Conservation (phyloP, 2,113 vertebrate genomes). For the Ahaetulla prasina region DNA sequence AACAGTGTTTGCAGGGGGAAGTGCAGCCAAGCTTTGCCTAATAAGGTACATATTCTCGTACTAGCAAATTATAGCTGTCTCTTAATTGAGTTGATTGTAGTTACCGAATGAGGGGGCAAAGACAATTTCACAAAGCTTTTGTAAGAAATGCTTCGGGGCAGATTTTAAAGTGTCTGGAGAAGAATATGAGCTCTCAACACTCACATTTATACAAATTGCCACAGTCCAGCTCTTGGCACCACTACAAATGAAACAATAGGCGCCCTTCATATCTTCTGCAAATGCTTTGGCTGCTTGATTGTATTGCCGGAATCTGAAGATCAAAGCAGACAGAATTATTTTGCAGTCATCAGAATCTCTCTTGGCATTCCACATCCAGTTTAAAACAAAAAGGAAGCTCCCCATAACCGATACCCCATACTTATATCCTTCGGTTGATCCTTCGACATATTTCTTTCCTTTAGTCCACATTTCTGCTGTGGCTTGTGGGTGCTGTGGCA, state of each 20-base stretch:
- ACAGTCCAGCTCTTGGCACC: not conserved
- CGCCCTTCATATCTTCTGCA: not conserved
- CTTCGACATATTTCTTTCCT: not conserved
- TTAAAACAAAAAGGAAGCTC: accelerated
- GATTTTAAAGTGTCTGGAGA: not conserved
- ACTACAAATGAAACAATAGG: not conserved
- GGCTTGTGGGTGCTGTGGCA: not conserved
- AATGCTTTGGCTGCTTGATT: not conserved
- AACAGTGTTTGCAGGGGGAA: not conserved
- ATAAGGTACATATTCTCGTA: not conserved
- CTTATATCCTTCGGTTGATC: conserved; percentile 19
- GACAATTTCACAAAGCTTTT: not conserved
- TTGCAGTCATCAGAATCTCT: not conserved
- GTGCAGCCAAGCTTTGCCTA: not conserved
- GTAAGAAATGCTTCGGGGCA: not conserved
- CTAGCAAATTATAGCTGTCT: not conserved
- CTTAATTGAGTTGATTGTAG: not conserved
- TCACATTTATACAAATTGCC: not conserved
- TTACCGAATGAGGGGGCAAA: not conserved
- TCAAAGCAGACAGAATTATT: not conserved
- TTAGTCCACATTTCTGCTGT: not conserved
- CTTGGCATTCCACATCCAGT: not conserved
- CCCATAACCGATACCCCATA: not conserved
- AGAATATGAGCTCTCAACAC: not conserved
- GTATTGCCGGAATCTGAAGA: not conserved